Evolutionary conservation across 2,797 vertebrate genomes (phyloP).

Genomic region (Rhincodon typus): DNA sequence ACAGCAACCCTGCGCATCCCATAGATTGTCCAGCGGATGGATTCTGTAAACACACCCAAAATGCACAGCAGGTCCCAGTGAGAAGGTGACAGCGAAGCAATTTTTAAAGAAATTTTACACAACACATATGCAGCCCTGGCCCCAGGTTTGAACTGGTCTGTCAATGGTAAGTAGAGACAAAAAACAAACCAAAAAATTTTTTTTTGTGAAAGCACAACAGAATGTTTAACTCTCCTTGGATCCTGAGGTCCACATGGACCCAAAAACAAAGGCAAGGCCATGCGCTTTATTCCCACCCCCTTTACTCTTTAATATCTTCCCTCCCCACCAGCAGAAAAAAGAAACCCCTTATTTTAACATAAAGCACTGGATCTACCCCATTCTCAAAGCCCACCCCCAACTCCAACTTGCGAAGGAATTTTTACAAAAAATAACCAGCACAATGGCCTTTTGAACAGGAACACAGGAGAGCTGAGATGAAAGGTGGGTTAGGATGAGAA

Average conservation of each 20-base stretch:
- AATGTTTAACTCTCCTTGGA: background rate
- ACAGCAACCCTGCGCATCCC: no score
- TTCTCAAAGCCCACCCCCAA: background rate
- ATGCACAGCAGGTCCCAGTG: background rate
- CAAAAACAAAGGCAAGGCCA: background rate
- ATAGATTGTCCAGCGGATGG: background rate
- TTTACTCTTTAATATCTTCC: background rate
- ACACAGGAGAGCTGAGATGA: background rate
- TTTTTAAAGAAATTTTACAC: background rate
- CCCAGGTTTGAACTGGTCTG: conserved; percentile 16
- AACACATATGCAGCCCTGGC: background rate
- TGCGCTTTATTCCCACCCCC: background rate
- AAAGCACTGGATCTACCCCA: background rate
- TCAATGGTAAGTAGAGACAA: background rate
- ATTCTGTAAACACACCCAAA: background rate
- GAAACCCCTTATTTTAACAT: background rate
- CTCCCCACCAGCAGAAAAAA: background rate
- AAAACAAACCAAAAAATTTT: background rate
- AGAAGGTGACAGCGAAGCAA: background rate
- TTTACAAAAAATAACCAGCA: background rate
- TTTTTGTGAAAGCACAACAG: background rate
- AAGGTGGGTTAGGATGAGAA: background rate
- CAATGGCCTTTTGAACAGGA: background rate
- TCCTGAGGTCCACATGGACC: background rate
- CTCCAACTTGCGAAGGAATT: no score